Evolutionary conservation across 1,140 invertebrate genomes (phyloP).

Genomic region (Aphelinus atriplicis): DNA sequence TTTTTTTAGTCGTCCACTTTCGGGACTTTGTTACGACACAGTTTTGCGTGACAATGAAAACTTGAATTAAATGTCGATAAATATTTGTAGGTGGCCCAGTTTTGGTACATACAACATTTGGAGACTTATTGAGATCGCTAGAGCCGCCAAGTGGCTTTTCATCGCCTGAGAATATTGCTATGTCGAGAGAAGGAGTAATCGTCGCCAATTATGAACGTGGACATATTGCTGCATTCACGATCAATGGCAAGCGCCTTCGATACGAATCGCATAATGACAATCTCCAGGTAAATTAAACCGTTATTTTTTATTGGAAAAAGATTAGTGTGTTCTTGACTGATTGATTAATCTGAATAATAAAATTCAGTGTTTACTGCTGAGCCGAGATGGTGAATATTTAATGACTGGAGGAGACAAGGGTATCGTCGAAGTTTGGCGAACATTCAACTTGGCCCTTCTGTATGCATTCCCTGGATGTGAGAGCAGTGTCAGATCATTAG

Average conservation of each 20-base stretch:
- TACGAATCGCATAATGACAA: slow-evolving; percentile 94
- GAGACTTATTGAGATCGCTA: slow-evolving; percentile 92
- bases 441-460: slow-evolving; percentile 94
- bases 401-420: slow-evolving; percentile 96
- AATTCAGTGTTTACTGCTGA: slow-evolving; percentile 87
- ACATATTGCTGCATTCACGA: slow-evolving; percentile 91
- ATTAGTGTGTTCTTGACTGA: background rate
- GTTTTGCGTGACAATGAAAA: background rate
- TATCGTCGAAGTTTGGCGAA: slow-evolving; percentile 97
- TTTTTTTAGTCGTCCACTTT: background rate
- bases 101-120: slow-evolving; percentile 97
- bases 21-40: background rate
- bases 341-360: no score
- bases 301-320: slow-evolving; percentile 3
- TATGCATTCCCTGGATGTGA: slow-evolving; percentile 98
- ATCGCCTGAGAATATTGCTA: slow-evolving; percentile 90
- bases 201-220: slow-evolving; percentile 93
- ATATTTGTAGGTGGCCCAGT: slow-evolving; percentile 85
- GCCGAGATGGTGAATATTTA: slow-evolving; percentile 97
- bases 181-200: slow-evolving; percentile 96
- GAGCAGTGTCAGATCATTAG: slow-evolving; percentile 90
- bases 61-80: slow-evolving; percentile 2
- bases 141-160: slow-evolving; percentile 81
- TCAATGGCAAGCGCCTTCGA: slow-evolving; percentile 88
- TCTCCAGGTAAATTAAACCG: slow-evolving; percentile 78